These are phyloP conservation scores for Eufriesea mexicana DNA, from an alignment of 1,140 invertebrate species.

Conservation along the genomic window DNA sequence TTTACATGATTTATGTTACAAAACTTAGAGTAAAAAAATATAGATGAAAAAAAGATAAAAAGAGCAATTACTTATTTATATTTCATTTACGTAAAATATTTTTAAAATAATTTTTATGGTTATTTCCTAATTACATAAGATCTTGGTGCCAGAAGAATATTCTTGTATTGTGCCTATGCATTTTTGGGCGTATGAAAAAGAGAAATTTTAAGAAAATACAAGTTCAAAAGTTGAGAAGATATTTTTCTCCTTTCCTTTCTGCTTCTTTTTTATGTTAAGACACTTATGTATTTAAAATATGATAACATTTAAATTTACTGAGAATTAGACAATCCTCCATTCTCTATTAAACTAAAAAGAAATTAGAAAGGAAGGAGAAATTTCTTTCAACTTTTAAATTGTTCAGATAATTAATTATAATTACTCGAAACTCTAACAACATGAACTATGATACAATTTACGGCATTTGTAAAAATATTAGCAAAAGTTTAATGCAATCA, in stretches of 20 bases:
- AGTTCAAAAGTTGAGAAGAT: background rate
- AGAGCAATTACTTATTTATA: background rate
- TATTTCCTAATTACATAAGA: slow-evolving; percentile 3
- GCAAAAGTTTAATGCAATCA: slow-evolving; percentile 12
- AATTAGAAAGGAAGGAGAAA: background rate
- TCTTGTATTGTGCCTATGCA: slow-evolving; percentile 38
- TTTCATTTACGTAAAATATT: slow-evolving; percentile 1
- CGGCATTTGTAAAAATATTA: slow-evolving; percentile 2
- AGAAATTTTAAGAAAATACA: background rate
- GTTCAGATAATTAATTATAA: background rate
- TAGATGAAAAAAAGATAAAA: background rate
- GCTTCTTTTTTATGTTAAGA: background rate
- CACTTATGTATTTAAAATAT: background rate
- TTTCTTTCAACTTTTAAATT: slow-evolving; percentile 13
- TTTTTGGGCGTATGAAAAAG: slow-evolving; percentile 14
- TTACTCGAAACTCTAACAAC: background rate
- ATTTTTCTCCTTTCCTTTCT: background rate
- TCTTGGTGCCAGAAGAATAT: slow-evolving; percentile 5
- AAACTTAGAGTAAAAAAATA: slow-evolving; percentile 4
- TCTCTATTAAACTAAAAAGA: background rate
- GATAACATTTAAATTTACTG: slow-evolving; percentile 11
- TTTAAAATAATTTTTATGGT: background rate
- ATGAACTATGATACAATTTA: background rate
- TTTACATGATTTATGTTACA: slow-evolving; percentile 28
- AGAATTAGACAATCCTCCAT: slow-evolving; percentile 28